Evolutionary conservation across 2,113 vertebrate species (phyloP).

Genomic region (Seriola quinqueradiata): DNA sequence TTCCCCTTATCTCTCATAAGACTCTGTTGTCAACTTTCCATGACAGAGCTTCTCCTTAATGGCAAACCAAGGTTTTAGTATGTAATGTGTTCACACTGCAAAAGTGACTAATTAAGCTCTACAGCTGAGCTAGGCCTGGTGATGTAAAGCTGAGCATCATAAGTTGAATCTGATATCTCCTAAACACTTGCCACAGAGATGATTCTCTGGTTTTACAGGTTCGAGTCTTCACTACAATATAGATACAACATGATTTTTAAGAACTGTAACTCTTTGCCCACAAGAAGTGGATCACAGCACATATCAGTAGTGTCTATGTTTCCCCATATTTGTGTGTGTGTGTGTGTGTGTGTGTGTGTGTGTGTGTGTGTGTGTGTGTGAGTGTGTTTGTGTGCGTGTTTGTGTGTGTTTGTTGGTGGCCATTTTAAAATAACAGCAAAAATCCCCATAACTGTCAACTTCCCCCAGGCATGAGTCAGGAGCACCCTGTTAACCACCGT

Average conservation of each 20-base stretch:
- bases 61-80: not conserved
- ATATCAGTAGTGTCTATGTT: not conserved
- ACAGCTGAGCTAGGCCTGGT: no score
- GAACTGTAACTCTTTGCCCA: not conserved
- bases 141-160: no score
- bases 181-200: no score
- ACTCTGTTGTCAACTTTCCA: not conserved
- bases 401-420: constrained; percentile 25
- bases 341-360: not conserved
- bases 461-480: constrained; percentile 78
- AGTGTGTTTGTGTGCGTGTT: not conserved
- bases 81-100: not conserved
- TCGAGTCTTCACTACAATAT: no score
- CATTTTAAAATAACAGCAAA: constrained; percentile 73
- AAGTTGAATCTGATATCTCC: no score
- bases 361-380: not conserved
- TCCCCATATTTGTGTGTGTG: not conserved
- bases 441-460: constrained; percentile 67
- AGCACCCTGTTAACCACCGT: constrained; percentile 32
- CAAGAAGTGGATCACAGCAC: constrained; percentile 4
- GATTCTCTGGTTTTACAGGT: no score
- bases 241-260: not conserved
- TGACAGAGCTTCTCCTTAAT: no score
- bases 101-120: no score
- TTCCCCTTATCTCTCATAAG: no score